A percentile compares a stretch with the other conserved stretches of the same genome.
phyloP scores from a whole-genome alignment of 1,140 invertebrate species.

The Nilaparvata lugens region DNA sequence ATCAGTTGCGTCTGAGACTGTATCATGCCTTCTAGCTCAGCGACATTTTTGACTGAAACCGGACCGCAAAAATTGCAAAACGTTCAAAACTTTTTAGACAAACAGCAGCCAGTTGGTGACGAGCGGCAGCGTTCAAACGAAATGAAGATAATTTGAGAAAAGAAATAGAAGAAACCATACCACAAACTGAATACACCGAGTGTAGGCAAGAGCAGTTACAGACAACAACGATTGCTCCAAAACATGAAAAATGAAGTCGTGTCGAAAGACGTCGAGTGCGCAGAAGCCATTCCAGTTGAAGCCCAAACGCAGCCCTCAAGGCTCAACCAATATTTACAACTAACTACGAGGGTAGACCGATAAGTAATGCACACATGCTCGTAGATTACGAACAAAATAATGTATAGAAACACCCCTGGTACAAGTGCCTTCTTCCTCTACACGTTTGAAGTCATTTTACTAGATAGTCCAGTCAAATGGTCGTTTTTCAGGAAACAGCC shows the following conservation, averaged over 20 bases:
- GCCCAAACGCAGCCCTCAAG: no score
- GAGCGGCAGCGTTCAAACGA: conserved; percentile 7
- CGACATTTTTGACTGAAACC: conserved; percentile 49
- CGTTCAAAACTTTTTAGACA: conserved; percentile 18
- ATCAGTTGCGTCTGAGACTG: conserved; percentile 78
- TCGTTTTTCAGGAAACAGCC: no score
- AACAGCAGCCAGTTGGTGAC: conserved; percentile 16
- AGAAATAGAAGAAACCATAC: conserved; percentile 7
- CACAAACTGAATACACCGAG: conserved; percentile 1
- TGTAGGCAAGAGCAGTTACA: conserved; percentile 18
- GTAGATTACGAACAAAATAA: no score
- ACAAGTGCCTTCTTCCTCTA: no score
- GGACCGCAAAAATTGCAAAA: conserved; percentile 18
- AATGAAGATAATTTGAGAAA: conserved; percentile 5
- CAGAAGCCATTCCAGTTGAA: not conserved
- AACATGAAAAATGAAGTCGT: conserved; percentile 28
- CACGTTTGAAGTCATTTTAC: no score
- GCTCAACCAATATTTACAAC: no score
- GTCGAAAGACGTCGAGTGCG: not conserved
- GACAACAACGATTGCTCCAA: conserved; percentile 17
- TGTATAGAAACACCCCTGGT: no score
- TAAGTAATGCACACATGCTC: no score
- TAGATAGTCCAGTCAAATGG: no score
- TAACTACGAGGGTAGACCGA: no score
- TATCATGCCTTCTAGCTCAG: conserved; percentile 75